These are phyloP conservation scores for Lepidocolaptes lacrymiger DNA, from an alignment of 2,797 vertebrate genomes.

Conservation along the genomic window DNA sequence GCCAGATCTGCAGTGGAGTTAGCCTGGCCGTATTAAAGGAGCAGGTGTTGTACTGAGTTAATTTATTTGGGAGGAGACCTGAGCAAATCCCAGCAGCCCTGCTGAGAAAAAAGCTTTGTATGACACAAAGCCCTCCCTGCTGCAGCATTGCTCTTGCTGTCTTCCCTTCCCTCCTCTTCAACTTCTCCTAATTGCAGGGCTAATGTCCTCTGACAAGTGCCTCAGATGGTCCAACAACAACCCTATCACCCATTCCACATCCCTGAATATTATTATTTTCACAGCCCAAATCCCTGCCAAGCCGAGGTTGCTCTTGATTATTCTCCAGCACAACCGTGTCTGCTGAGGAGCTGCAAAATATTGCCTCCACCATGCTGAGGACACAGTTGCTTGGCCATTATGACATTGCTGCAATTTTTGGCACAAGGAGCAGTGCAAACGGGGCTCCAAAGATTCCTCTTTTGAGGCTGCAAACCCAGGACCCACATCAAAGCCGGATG, in stretches of 20 bases:
- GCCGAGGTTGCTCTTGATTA: not conserved
- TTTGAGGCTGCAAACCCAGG: slow-evolving; percentile 38
- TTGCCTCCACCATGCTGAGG: not conserved
- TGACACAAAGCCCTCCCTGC: slow-evolving; percentile 25
- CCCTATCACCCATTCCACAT: not conserved
- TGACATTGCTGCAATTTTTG: not conserved
- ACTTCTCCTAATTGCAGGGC: slow-evolving; percentile 34
- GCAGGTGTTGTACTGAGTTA: slow-evolving; percentile 29
- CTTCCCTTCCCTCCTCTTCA: slow-evolving; percentile 1
- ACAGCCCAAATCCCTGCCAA: not conserved
- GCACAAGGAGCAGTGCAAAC: not conserved
- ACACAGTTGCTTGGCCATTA: not conserved
- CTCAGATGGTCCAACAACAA: slow-evolving; percentile 30
- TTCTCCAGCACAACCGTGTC: not conserved
- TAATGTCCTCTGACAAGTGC: slow-evolving; percentile 52
- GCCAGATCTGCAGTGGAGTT: not conserved
- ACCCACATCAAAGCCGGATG: slow-evolving; percentile 47
- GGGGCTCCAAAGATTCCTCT: slow-evolving; percentile 7
- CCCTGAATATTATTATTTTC: not conserved
- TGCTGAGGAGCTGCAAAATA: not conserved
- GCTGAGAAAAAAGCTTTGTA: slow-evolving; percentile 21
- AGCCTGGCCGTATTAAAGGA: slow-evolving; percentile 20
- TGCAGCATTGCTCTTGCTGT: not conserved
- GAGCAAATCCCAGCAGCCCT: slow-evolving; percentile 53
- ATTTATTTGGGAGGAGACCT: slow-evolving; percentile 50